Percentiles rank a stretch among this genome's conserved stretches.
These are phyloP conservation scores for Meteorus sp. DNA, from an alignment of 1,140 invertebrate species.

Conservation along the genomic window DNA sequence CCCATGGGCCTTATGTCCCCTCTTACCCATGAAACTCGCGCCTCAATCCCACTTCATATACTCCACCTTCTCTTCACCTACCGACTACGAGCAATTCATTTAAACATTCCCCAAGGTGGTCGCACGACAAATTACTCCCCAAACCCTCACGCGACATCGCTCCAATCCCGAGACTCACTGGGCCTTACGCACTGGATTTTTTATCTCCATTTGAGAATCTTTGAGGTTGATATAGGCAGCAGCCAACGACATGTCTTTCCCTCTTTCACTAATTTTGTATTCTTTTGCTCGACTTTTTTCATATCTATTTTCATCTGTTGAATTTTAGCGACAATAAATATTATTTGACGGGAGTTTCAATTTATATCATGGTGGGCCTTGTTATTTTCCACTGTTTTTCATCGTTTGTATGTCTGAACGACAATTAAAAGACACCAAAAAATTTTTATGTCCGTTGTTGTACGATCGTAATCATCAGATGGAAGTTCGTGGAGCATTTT, in stretches of 20 bases:
- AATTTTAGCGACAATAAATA: no score
- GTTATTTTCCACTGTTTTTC: conserved; percentile 13
- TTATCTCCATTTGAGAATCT: conserved; percentile 57
- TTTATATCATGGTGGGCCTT: conserved; percentile 13
- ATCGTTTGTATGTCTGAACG: neutral
- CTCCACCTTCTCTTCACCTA: conserved; percentile 32
- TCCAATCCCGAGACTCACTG: conserved; percentile 19
- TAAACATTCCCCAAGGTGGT: conserved; percentile 61
- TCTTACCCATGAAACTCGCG: conserved; percentile 24
- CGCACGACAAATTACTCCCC: conserved; percentile 61
- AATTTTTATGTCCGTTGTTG: conserved; percentile 16
- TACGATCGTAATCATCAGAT: conserved; percentile 14
- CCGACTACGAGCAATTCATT: conserved; percentile 56
- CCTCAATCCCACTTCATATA: conserved; percentile 17
- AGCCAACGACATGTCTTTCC: conserved; percentile 3
- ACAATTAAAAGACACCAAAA: conserved; percentile 14
- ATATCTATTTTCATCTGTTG: no score
- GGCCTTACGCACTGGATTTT: conserved; percentile 20
- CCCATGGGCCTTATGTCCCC: conserved; percentile 28
- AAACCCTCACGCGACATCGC: conserved; percentile 41
- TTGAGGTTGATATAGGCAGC: conserved; percentile 4
- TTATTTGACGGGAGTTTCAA: no score
- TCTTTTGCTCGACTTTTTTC: neutral
- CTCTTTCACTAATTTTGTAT: conserved; percentile 16
- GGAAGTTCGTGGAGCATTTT: neutral